A percentile compares a stretch with the other conserved stretches of the same genome.
phyloP scores from a whole-genome alignment of 2,113 vertebrate species.

The Telmatochromis brachygnathus region DNA sequence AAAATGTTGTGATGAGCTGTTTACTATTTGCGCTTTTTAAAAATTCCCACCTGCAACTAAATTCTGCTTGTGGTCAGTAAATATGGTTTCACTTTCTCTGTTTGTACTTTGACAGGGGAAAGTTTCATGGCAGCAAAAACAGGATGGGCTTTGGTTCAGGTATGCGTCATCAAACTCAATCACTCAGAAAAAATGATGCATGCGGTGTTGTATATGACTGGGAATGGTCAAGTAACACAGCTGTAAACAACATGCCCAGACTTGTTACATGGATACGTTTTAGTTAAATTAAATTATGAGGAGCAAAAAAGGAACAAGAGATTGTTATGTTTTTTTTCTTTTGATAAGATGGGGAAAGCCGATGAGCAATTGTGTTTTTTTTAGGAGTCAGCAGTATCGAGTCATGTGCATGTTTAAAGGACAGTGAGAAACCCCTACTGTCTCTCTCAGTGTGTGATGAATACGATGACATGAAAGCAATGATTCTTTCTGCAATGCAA shows the following conservation, averaged over 20 bases:
- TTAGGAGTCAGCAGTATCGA: background rate
- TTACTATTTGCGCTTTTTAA: conserved; percentile 9
- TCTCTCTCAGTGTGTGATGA: background rate
- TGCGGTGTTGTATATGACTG: background rate
- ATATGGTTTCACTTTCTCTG: conserved; percentile 34
- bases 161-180: conserved; percentile 40
- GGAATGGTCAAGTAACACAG: background rate
- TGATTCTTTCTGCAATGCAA: background rate
- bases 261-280: background rate
- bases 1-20: background rate
- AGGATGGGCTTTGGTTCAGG: conserved; percentile 29
- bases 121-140: conserved; percentile 51
- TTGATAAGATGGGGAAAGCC: background rate
- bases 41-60: conserved; percentile 12
- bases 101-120: conserved; percentile 36
- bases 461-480: background rate
- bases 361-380: background rate
- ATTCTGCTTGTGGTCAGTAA: conserved; percentile 18
- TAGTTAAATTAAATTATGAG: background rate
- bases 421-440: background rate
- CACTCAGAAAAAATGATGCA: background rate
- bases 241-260: background rate
- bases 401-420: background rate
- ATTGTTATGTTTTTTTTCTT: background rate
- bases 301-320: background rate